These are phyloP conservation scores for Scolanthus callimorphus DNA, from an alignment of 92 coral and sea anemone genomes.

Conservation along the genomic window DNA sequence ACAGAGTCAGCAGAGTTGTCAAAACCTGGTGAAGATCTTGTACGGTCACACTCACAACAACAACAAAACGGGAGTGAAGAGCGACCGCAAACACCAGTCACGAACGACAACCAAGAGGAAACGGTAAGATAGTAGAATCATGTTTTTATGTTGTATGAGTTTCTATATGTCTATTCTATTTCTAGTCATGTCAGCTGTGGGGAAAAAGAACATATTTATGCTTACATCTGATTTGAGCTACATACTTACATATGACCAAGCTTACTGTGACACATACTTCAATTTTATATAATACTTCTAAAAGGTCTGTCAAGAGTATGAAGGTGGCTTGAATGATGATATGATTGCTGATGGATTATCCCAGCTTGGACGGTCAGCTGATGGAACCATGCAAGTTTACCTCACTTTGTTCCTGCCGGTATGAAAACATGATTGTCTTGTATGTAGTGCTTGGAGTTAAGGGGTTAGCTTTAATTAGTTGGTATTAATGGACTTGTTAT, in stretches of 20 bases:
- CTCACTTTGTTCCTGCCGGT: constrained; percentile 86
- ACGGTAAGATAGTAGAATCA: not conserved
- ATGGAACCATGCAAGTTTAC: constrained; percentile 92
- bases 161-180: too few relatives aligned
- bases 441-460: too few relatives aligned
- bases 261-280: too few relatives aligned
- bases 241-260: not conserved
- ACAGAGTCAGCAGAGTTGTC: not conserved
- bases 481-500: too few relatives aligned
- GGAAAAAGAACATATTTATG: not conserved
- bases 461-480: too few relatives aligned
- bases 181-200: too few relatives aligned
- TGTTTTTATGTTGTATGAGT: too few relatives aligned
- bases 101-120: not conserved
- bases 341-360: constrained; percentile 95
- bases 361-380: constrained; percentile 95
- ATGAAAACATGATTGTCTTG: constrained; percentile 9
- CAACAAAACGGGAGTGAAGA: not conserved
- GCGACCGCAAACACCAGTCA: not conserved
- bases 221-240: not conserved
- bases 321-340: constrained; percentile 54
- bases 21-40: not conserved
- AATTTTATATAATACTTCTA: constrained; percentile 1
- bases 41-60: not conserved
- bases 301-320: constrained; percentile 41